These are phyloP conservation scores for Nasonia longicornis DNA, from an alignment of 1,140 invertebrate genomes.

Conservation along the genomic window DNA sequence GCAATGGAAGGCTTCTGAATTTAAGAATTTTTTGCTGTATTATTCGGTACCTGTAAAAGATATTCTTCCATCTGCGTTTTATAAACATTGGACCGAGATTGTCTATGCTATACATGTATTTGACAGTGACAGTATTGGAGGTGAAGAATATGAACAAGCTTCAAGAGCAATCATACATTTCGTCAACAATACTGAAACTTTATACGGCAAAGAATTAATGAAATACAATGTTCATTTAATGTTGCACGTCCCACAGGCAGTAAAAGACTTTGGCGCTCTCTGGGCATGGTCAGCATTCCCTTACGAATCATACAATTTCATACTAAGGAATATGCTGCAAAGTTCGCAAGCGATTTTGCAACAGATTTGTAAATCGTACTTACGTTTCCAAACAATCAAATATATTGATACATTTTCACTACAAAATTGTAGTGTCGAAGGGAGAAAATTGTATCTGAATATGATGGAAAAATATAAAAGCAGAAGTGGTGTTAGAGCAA, in stretches of 20 bases:
- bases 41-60: neutral
- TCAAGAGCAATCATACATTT: neutral
- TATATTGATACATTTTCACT: neutral
- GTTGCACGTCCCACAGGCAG: constrained; percentile 12
- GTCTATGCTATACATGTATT: neutral
- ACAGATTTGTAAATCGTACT: constrained; percentile 47
- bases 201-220: constrained; percentile 25
- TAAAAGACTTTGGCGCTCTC: constrained; percentile 21
- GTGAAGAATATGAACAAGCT: too few species aligned
- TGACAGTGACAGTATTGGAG: too few species aligned
- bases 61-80: neutral
- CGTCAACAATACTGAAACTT: neutral
- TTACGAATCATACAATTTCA: constrained; percentile 24
- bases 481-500: neutral
- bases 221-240: constrained; percentile 36
- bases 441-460: neutral
- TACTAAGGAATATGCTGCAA: neutral
- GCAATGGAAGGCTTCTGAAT: neutral
- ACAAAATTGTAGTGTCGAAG: too few species aligned
- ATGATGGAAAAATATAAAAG: constrained; percentile 36
- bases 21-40: neutral
- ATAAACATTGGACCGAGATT: neutral
- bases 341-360: constrained; percentile 9
- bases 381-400: constrained; percentile 36
- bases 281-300: constrained; percentile 34